Evolutionary conservation across 2,888 invertebrate species (phyloP).

Genomic region (Cheilosia grossa): DNA sequence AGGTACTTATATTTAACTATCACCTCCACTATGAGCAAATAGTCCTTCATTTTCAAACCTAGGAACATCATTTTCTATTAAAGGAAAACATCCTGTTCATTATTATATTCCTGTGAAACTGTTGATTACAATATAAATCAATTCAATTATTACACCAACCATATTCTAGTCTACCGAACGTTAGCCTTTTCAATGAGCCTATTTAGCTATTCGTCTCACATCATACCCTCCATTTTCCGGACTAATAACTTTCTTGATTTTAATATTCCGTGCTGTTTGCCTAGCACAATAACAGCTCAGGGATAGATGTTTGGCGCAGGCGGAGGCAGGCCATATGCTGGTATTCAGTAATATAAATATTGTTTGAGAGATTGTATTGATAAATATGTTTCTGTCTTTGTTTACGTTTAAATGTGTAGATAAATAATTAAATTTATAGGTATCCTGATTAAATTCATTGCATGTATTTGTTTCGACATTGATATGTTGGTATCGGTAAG

Average conservation of each 20-base stretch:
- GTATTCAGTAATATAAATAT: background rate
- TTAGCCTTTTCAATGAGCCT: slow-evolving; percentile 2
- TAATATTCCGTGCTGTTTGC: slow-evolving; percentile 27
- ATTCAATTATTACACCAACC: background rate
- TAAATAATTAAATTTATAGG: background rate
- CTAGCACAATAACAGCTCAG: background rate
- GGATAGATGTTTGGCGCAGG: background rate
- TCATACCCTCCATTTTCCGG: slow-evolving; percentile 4
- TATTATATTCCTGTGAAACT: too few species aligned
- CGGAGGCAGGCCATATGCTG: background rate
- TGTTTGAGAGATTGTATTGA: too few species aligned
- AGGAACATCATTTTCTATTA: too few species aligned
- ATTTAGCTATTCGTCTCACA: slow-evolving; percentile 19
- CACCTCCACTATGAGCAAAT: too few species aligned
- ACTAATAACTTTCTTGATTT: background rate
- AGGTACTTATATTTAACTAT: too few species aligned
- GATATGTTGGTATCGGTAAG: background rate
- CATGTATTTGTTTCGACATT: background rate
- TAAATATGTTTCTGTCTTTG: background rate
- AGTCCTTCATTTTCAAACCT: too few species aligned
- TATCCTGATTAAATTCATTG: background rate
- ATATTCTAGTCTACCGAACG: background rate
- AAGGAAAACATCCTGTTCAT: too few species aligned
- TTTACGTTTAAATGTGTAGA: background rate
- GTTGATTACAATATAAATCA: background rate